Conservation (phyloP, 2,888 invertebrate genomes). For the Coronaproctus castanopsis region DNA sequence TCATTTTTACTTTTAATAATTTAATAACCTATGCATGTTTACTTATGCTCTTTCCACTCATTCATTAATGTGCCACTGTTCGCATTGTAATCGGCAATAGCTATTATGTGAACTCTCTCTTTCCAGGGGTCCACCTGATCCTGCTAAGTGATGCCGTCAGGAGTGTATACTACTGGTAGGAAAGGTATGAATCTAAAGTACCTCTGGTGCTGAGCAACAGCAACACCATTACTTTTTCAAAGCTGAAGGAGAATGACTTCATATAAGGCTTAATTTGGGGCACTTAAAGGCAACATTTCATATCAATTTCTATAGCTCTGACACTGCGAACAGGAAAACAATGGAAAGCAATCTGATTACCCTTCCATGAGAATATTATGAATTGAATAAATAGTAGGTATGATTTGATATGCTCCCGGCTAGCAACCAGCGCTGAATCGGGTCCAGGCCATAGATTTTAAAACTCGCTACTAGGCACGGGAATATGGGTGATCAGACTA, state of each 20-base stretch:
- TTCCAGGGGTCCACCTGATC: not conserved
- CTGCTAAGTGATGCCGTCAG: not conserved
- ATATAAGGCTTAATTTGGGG: too few species aligned
- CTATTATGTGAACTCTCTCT: not conserved
- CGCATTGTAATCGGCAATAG: too few species aligned
- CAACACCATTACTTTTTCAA: not conserved
- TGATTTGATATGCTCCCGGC: not conserved
- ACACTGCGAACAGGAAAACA: too few species aligned
- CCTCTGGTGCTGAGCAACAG: too few species aligned
- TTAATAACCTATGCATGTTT: too few species aligned
- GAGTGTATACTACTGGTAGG: not conserved
- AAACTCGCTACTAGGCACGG: not conserved
- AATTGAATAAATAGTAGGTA: not conserved
- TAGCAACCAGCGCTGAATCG: not conserved
- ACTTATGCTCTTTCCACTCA: too few species aligned
- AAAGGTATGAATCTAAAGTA: too few species aligned
- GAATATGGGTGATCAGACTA: not conserved
- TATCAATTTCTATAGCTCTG: too few species aligned
- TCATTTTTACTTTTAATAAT: too few species aligned
- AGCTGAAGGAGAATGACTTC: not conserved
- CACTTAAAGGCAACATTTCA: too few species aligned
- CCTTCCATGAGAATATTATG: not conserved
- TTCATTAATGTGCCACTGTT: too few species aligned
- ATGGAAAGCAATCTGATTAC: too few species aligned
- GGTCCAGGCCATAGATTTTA: not conserved